Conservation (phyloP, 1,140 invertebrate species). For the Drosophila obscura region DNA sequence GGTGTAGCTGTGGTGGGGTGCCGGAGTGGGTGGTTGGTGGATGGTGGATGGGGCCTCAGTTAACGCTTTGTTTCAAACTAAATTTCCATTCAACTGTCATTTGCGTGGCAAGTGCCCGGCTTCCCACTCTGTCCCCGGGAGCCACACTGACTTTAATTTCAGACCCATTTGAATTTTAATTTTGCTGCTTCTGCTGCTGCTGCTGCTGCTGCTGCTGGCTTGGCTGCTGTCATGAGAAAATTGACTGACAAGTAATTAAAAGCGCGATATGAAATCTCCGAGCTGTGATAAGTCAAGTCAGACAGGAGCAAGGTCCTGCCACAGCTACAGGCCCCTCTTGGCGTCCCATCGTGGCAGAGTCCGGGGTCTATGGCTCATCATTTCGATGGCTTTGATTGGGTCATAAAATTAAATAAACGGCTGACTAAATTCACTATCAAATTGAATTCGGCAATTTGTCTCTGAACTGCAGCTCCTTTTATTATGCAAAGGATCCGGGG, state of each 20-base stretch:
- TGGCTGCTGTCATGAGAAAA: conserved; percentile 54
- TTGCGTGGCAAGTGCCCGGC: conserved; percentile 42
- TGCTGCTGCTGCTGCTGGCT: not conserved
- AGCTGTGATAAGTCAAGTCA: conserved; percentile 18
- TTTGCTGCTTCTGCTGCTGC: not conserved
- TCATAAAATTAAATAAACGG: conserved; percentile 77
- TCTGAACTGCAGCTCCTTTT: conserved; percentile 54
- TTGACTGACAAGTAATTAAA: conserved; percentile 75
- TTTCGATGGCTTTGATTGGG: conserved; percentile 55
- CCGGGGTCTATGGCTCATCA: not conserved
- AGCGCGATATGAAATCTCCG: conserved; percentile 37
- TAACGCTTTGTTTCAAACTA: conserved; percentile 59
- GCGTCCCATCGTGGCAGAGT: not conserved
- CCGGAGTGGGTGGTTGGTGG: no score
- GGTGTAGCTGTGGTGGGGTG: conserved; percentile 20
- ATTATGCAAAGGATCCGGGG: conserved; percentile 64
- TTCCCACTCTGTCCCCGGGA: conserved; percentile 8
- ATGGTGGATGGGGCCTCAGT: conserved; percentile 11
- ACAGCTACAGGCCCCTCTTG: no score
- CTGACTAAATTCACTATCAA: conserved; percentile 75
- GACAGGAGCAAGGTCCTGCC: not conserved
- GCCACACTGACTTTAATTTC: conserved; percentile 19
- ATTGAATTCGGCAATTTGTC: conserved; percentile 81
- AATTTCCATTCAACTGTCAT: conserved; percentile 77
- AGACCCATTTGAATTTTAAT: conserved; percentile 52